phyloP scores from a whole-genome alignment of 2,888 invertebrate species.

The Chaetoderma sp. region DNA sequence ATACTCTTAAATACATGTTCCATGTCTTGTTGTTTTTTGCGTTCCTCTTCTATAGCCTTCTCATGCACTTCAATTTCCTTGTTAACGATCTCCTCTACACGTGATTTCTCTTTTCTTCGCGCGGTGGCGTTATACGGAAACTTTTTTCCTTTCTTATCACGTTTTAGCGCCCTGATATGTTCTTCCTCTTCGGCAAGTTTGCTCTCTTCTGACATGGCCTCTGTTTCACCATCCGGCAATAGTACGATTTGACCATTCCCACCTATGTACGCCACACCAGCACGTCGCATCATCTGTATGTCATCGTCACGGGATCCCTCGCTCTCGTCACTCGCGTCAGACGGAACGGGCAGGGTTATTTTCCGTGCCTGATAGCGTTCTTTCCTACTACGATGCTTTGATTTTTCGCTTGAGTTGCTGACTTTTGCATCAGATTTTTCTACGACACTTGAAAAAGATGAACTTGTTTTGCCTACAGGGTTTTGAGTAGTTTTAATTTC shows the following conservation, averaged over 20 bases:
- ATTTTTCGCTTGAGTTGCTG: conserved; percentile 14
- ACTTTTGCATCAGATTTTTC: conserved; percentile 1
- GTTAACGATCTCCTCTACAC: conserved; percentile 30
- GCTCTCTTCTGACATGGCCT: conserved; percentile 5
- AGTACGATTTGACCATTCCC: conserved; percentile 47
- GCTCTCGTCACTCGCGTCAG: neutral
- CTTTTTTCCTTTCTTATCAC: conserved; percentile 48
- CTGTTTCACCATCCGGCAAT: conserved; percentile 42
- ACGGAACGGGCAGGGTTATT: too few species aligned
- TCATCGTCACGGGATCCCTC: conserved; percentile 12
- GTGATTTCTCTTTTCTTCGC: conserved; percentile 38
- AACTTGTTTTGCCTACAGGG: neutral
- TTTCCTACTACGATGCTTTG: conserved; percentile 14
- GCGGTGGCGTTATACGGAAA: conserved; percentile 40
- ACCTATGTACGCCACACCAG: conserved; percentile 52
- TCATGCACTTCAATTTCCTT: conserved; percentile 44
- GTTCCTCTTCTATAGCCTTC: conserved; percentile 46
- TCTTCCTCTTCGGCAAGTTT: conserved; percentile 24
- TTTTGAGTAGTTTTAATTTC: neutral
- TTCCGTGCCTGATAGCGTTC: neutral
- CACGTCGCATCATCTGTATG: conserved; percentile 39
- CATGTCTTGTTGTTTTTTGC: conserved; percentile 44
- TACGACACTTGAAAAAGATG: neutral
- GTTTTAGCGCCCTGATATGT: conserved; percentile 37
- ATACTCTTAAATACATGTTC: conserved; percentile 48